phyloP scores from a whole-genome alignment of 1,140 invertebrate species.

The Drosophila simulans region DNA sequence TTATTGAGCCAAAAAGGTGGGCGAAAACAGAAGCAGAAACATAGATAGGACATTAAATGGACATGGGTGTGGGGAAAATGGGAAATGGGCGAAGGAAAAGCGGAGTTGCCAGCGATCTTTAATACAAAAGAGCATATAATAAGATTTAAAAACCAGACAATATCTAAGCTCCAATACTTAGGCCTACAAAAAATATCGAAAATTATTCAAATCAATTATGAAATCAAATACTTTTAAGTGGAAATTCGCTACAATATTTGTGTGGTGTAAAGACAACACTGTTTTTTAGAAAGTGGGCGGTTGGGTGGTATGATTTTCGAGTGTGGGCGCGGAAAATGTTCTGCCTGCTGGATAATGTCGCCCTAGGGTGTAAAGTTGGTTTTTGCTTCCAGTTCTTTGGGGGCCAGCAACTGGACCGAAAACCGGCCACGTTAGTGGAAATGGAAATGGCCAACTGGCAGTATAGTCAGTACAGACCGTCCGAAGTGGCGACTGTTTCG shows the following conservation, averaged over 20 bases:
- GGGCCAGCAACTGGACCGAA: background rate
- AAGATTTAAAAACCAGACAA: background rate
- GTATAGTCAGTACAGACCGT: background rate
- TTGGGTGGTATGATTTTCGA: background rate
- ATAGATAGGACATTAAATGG: constrained; percentile 44
- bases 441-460: background rate
- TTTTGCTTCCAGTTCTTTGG: constrained; percentile 14
- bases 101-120: background rate
- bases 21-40: constrained; percentile 39
- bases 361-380: constrained; percentile 50
- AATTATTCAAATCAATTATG: too few relatives aligned
- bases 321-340: constrained; percentile 10
- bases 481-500: constrained; percentile 21
- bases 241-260: too few relatives aligned
- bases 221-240: too few relatives aligned
- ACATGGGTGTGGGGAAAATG: background rate
- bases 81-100: constrained; percentile 2
- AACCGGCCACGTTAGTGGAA: background rate
- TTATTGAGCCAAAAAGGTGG: constrained; percentile 57
- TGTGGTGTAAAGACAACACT: background rate
- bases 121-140: background rate
- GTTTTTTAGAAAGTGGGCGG: background rate
- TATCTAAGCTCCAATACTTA: background rate
- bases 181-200: too few relatives aligned
- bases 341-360: constrained; percentile 42